Conservation (phyloP, 1,140 invertebrate species). For the Heliothis virescens region DNA sequence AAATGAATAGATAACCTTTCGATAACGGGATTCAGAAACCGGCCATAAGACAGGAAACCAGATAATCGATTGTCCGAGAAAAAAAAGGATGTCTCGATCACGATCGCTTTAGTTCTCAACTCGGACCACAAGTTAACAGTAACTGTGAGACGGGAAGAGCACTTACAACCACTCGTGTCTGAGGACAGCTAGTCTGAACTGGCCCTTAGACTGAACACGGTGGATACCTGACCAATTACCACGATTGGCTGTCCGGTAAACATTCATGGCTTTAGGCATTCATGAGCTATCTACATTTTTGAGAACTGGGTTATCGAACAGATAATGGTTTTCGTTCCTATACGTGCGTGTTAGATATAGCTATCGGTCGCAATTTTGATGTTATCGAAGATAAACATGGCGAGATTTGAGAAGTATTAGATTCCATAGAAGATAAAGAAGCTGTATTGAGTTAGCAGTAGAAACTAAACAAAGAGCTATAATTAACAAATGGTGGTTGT, state of each 20-base stretch:
- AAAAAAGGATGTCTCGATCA: not conserved
- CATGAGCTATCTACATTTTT: conserved; percentile 17
- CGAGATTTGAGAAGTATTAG: not conserved
- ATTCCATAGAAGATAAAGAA: not conserved
- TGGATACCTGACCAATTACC: conserved; percentile 56
- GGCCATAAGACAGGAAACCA: conserved; percentile 9
- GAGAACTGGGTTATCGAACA: conserved; percentile 17
- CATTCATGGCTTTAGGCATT: not conserved
- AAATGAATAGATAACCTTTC: too few relatives aligned
- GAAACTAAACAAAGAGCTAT: not conserved
- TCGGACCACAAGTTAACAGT: conserved; percentile 23
- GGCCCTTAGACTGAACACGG: conserved; percentile 26
- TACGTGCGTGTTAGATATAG: not conserved
- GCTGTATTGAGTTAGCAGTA: not conserved
- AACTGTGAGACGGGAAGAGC: conserved; percentile 35
- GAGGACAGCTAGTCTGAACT: conserved; percentile 42
- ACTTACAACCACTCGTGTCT: conserved; percentile 35
- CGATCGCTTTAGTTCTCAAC: not conserved
- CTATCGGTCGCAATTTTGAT: conserved; percentile 1
- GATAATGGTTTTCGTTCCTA: conserved; percentile 3
- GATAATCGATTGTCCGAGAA: not conserved
- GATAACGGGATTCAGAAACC: too few relatives aligned
- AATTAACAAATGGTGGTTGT: not conserved
- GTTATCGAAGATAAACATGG: conserved; percentile 5
- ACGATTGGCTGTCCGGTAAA: conserved; percentile 41